Evolutionary conservation across 2,888 invertebrate genomes (phyloP).

Genomic region (Dilophus febrilis): DNA sequence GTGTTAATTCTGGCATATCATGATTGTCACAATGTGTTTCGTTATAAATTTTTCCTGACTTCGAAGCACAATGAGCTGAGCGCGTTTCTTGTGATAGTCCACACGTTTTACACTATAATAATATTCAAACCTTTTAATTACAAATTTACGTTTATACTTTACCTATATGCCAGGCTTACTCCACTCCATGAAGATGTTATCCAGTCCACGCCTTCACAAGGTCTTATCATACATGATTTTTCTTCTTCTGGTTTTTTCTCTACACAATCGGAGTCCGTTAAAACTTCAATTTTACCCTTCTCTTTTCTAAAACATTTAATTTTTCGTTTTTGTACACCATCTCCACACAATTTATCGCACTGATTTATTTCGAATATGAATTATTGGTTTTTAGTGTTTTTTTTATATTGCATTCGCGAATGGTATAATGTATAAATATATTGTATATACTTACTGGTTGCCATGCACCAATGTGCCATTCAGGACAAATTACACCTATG

Average conservation of each 20-base stretch:
- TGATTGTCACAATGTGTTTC: conserved; percentile 51
- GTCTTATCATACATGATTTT: conserved; percentile 54
- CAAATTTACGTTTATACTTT: neutral
- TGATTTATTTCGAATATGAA: conserved; percentile 20
- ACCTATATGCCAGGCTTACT: conserved; percentile 36
- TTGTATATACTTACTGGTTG: conserved; percentile 73
- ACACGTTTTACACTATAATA: conserved; percentile 58
- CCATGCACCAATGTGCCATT: conserved; percentile 82
- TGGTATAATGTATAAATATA: too few relatives aligned
- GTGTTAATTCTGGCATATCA: conserved; percentile 42
- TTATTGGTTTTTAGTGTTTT: too few relatives aligned
- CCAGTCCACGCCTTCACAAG: conserved; percentile 89
- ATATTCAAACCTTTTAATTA: conserved; percentile 7
- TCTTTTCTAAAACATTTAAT: conserved; percentile 62
- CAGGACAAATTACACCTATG: conserved; percentile 59
- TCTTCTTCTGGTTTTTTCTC: conserved; percentile 54
- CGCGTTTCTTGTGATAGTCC: conserved; percentile 58
- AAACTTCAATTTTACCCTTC: conserved; percentile 42
- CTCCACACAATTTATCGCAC: conserved; percentile 84
- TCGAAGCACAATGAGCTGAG: conserved; percentile 53
- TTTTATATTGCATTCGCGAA: too few relatives aligned
- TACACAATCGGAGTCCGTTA: conserved; percentile 45
- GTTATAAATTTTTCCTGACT: conserved; percentile 46
- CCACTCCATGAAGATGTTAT: conserved; percentile 73
- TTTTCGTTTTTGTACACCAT: conserved; percentile 63